phyloP scores from a whole-genome alignment of 2,797 vertebrate species.

The Alca torda region DNA sequence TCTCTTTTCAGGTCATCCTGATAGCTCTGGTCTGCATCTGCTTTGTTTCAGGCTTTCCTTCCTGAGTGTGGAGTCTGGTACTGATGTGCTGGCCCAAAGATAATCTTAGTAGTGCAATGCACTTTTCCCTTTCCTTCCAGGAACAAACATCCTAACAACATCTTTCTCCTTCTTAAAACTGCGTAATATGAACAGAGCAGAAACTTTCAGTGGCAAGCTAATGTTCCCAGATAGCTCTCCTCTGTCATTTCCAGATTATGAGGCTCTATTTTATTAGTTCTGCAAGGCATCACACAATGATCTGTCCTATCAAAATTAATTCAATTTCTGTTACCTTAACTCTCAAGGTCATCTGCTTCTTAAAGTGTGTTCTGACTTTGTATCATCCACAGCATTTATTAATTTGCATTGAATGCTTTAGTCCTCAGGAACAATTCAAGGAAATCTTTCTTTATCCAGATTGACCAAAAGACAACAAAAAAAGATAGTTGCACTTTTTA shows the following conservation, averaged over 20 bases:
- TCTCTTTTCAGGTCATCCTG: rapidly evolving
- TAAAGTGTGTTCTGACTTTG: not conserved
- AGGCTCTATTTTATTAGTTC: not conserved
- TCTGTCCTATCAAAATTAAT: not conserved
- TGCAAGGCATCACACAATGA: not conserved
- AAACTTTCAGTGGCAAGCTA: not conserved
- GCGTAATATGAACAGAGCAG: not conserved
- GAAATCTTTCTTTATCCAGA: not conserved
- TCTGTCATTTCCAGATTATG: not conserved
- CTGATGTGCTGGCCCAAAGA: not conserved
- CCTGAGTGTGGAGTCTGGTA: not conserved
- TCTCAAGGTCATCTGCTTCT: not conserved
- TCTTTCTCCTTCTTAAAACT: not conserved
- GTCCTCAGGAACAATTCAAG: not conserved
- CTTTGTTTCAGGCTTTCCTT: not conserved
- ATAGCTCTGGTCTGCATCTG: not conserved
- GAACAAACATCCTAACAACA: not conserved
- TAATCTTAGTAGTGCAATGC: not conserved
- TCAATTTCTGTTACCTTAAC: not conserved
- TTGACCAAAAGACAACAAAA: not conserved
- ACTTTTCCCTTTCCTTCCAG: not conserved
- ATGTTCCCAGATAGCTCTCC: not conserved
- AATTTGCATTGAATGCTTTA: not conserved
- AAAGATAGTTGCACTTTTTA: not conserved
- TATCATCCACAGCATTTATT: not conserved